Conservation (phyloP, 2,113 vertebrate genomes). For the Morone saxatilis region DNA sequence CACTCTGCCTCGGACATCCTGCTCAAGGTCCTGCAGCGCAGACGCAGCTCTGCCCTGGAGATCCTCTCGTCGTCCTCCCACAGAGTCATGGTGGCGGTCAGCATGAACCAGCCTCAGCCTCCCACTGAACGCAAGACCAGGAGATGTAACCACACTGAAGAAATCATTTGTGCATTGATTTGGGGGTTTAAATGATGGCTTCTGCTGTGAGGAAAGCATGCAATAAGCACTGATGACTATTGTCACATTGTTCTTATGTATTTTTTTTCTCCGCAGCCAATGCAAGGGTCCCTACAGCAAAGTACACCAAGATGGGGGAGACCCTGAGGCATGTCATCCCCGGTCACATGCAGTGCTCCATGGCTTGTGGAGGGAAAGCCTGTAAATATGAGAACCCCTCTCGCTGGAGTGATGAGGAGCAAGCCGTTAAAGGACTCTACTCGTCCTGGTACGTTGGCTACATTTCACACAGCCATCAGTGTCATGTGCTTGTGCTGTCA, state of each 20-base stretch:
- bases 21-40: constrained; percentile 81
- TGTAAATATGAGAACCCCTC: constrained; percentile 98
- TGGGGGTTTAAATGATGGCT: not conserved
- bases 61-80: constrained; percentile 87
- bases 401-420: constrained; percentile 93
- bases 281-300: constrained; percentile 89
- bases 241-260: not conserved
- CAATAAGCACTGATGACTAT: not conserved
- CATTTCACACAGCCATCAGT: not conserved
- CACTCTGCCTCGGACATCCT: constrained; percentile 87
- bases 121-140: constrained; percentile 64
- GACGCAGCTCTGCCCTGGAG: constrained; percentile 83
- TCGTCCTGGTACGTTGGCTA: constrained; percentile 90
- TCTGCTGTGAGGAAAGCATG: not conserved
- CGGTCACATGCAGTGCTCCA: constrained; percentile 95
- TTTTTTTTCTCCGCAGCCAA: constrained; percentile 76
- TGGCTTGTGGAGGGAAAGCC: constrained; percentile 94
- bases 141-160: constrained; percentile 83
- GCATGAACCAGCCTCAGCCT: constrained; percentile 76
- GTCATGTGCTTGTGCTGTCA: not conserved
- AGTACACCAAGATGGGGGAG: constrained; percentile 97
- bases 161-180: not conserved
- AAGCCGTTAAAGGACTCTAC: constrained; percentile 94
- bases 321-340: constrained; percentile 95
- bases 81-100: constrained; percentile 88